Base-by-base conservation (phyloP, 2,888 invertebrate species). In the Atethmia centrago region DNA sequence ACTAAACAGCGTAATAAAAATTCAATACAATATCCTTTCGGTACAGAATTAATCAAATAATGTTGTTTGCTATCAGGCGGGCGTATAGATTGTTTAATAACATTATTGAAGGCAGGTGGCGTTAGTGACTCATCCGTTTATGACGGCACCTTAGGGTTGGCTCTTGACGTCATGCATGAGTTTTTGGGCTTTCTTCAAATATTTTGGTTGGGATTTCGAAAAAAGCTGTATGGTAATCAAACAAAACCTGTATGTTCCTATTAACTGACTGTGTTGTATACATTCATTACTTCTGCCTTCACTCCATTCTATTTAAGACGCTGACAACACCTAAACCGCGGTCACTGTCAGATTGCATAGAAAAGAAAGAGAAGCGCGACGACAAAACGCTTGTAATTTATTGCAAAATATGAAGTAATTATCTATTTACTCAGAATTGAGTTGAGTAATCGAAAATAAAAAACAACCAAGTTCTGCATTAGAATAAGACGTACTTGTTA, bases 71-170 rank as follows among this genome's bases (percentile, higher is more conserved):
- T 76, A 73, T 72, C 80, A 73, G 80, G 73, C 76, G 61, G 69
- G 64, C 63, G 69, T 81, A 82, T 86, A 76, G 80, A 83, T 84
- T 84, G 85, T 88, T 87, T 88, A 88, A 89, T 90, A 88, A 88
- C 83, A 84, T 87, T 88, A 90, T 82, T 80, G 86, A 80, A 78
- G 86, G 89, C 91, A 91, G 91, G 91, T 91, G 91, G 84, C 74
- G 64, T 77, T 79, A 80, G 85, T 90, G 90, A 91, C 74, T 91
- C 91, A 90, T 85, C 87, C 81, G 67, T 85, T 89, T 87, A 86
- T 87, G 81, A 86, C 71, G 76, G 71, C 67, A 79, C 65, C 63
- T 80, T 85, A 86, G 88, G 81, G 83, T 71, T 79, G 67, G 53
- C 73, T 36, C 65, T 66, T 78, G 67, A 72, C 58, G 55, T 73